A percentile compares a stretch with the other conserved stretches of the same genome.
Conservation (phyloP, 2,797 vertebrate genomes). For the Hydrophis major region DNA sequence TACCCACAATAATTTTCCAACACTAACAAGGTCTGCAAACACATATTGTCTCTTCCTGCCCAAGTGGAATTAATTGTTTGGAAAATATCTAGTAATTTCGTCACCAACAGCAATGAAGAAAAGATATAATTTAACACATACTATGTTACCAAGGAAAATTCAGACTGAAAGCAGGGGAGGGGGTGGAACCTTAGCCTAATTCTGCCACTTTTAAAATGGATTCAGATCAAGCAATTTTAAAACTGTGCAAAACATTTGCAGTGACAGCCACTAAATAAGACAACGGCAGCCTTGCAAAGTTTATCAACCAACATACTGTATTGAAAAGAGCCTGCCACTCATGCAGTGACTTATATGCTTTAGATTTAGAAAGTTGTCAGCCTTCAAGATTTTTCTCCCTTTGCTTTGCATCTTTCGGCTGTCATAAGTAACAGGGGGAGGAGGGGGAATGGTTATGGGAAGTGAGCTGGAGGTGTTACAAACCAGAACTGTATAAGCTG, state of each 20-base stretch:
- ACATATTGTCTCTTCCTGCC: not conserved
- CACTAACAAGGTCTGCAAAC: not conserved
- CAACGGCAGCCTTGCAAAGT: not conserved
- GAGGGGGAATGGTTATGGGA: no score
- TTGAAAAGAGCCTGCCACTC: no score
- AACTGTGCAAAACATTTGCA: not conserved
- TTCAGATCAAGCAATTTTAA: not conserved
- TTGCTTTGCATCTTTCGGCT: no score
- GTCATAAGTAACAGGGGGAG: no score
- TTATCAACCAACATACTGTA: no score
- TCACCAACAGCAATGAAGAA: not conserved
- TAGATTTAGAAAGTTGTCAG: no score
- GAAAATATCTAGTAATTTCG: constrained; percentile 10
- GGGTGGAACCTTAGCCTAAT: not conserved
- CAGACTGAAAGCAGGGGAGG: not conserved
- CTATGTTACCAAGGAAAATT: not conserved
- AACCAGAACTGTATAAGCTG: no score
- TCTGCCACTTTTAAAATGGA: not conserved
- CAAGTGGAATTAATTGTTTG: not conserved
- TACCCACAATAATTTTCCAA: not conserved
- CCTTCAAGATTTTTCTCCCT: no score
- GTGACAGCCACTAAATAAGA: no score
- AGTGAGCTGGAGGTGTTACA: no score
- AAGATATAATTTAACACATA: not conserved
- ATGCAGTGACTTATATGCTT: no score